Conservation (phyloP, 2,797 vertebrate genomes). For the Danio tinwini region DNA sequence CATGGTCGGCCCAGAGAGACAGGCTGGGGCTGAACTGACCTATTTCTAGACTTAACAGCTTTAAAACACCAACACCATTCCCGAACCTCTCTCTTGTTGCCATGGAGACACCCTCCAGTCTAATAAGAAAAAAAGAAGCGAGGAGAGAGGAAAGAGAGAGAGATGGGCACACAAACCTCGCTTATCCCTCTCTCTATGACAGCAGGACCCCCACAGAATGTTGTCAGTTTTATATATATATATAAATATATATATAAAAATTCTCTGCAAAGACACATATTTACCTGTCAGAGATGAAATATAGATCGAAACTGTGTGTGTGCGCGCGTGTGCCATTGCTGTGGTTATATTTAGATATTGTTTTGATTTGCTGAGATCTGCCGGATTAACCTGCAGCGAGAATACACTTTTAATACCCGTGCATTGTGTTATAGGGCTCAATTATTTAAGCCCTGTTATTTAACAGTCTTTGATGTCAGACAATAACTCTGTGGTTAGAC, state of each 20-base stretch:
- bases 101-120: constrained; percentile 82
- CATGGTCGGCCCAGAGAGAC: constrained; percentile 54
- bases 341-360: constrained; percentile 71
- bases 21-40: constrained; percentile 69
- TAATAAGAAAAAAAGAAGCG: constrained; percentile 66
- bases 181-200: constrained; percentile 62
- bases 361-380: constrained; percentile 66
- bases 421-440: constrained; percentile 69
- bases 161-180: constrained; percentile 35
- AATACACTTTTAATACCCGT: constrained; percentile 65
- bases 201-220: constrained; percentile 66
- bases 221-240: constrained; percentile 67
- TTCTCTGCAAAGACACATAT: constrained; percentile 67
- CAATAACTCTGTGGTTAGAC: constrained; percentile 64
- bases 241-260: too few species aligned
- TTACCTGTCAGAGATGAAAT: constrained; percentile 65
- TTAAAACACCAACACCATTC: constrained; percentile 66
- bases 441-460: constrained; percentile 75
- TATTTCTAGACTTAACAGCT: constrained; percentile 74
- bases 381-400: constrained; percentile 72
- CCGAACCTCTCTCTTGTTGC: constrained; percentile 78
- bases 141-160: constrained; percentile 39
- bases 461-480: constrained; percentile 72
- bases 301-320: constrained; percentile 60
- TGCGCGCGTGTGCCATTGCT: constrained; percentile 56